Base-by-base conservation (phyloP, 1,140 invertebrate species). In the Lepeophtheirus salmonis region DNA sequence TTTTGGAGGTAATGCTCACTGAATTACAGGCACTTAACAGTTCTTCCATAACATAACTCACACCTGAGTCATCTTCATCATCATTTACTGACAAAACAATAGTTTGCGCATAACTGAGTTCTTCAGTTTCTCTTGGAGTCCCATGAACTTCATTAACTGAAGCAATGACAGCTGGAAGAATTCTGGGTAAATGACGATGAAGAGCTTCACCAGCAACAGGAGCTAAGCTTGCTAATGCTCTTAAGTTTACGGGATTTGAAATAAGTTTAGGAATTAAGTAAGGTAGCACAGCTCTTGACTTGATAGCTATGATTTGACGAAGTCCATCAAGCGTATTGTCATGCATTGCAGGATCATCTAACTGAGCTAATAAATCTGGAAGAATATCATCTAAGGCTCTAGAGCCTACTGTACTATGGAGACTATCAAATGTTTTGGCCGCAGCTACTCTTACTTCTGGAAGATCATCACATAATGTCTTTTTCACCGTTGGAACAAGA, bases 341-440 rank as follows among this genome's bases (percentile, higher is more conserved):
- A 0, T 84, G 84, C 74, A 77, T 2, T 72, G 76, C 81, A 1
- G 81, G 79, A 67, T 89, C 79, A 67, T 83, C 78, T 67, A 96
- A 70, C 65, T 87, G 81, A 18, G 82, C 80, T 61, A 97, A 75
- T 78, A 98, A 83, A 57, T 80, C 78, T 52, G 91, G 89, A 56
- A 98, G 72, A 71, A 98, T 97, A 68, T 98, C 94, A 74, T 98
- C 94, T n/a, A 98, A 74, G 24, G 94, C 94, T 66, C 88, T 78
- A 25, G 83, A 79, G 49, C 95, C 94, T 25, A 97, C 89, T 26
- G 89, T 96, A 26, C 82, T 80, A 76, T 98, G 91, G 48, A 97
- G 77, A 67, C 84, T 87, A 67, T 96, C 91, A 72, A 98, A 99
- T 0, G 94, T 95, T 67, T 88, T 85, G 4, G 94, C 92, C 3